A percentile compares a stretch with the other conserved stretches of the same genome.
Conservation (phyloP, 2,113 vertebrate species). For the Azemiops feae region DNA sequence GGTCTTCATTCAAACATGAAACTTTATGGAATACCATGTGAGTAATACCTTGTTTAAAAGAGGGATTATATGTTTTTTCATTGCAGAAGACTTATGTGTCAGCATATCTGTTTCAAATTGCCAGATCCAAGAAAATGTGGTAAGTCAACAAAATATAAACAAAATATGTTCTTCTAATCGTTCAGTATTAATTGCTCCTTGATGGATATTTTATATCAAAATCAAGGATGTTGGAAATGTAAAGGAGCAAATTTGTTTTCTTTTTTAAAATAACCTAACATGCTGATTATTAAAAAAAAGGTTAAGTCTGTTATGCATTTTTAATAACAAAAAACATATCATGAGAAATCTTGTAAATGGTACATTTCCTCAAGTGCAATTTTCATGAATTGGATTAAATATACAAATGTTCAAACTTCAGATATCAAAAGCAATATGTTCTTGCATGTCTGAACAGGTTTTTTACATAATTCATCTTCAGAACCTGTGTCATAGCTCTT, state of each 20-base stretch:
- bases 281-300: neutral
- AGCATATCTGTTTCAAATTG: conserved; percentile 98
- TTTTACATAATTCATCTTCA: neutral
- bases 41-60: neutral
- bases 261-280: neutral
- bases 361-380: neutral
- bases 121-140: conserved; percentile 98
- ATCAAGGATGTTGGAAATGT: neutral
- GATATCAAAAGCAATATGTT: neutral
- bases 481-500: neutral
- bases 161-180: neutral
- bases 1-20: neutral
- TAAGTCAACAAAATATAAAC: conserved; percentile 69
- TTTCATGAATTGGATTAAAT: neutral
- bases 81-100: conserved; percentile 91
- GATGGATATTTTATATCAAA: neutral
- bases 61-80: conserved; percentile 44
- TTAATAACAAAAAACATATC: neutral
- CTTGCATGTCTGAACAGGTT: neutral
- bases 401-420: neutral
- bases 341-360: neutral
- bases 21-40: neutral
- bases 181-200: neutral
- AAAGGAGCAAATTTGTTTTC: neutral
- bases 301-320: neutral